Base-by-base conservation (phyloP, 2,888 invertebrate species). In the Fragum whitleyi region DNA sequence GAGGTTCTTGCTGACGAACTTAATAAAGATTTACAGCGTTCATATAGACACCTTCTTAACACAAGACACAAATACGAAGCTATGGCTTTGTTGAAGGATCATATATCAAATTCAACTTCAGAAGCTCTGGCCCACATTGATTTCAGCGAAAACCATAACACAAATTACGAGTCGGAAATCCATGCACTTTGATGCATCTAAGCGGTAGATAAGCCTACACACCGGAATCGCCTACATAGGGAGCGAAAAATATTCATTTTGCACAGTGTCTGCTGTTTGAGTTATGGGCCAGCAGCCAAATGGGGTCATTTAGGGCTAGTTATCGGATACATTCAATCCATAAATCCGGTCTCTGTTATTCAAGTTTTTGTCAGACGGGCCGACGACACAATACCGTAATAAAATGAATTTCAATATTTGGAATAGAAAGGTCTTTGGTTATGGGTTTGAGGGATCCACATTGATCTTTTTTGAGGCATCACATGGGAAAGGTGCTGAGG, bases 401-500 rank as follows among this genome's bases (percentile, higher is more conserved):
- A 71, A 93, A 86, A 86, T 77, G 0, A 92, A 93, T 88, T 93
- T 94, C 86, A 81, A 70, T 47, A 42, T 86, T n/a, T 68, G 80
- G 61, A 47, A 59, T 6, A 75, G 57, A 9, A 59, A 55, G 26
- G 70, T 85, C 3, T 74, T 61, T 55, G 74, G 79, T 0, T 70
- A 91, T 87, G 87, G 87, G 90, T 65, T 74, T 83, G 74, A 69
- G 65, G 87, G n/a, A 36, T 79, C 86, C 19, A 87, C 86, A 3
- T 93, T 90, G 92, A 91, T 92, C 71, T 93, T 85, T 88, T 88
- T n/a, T 36, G 93, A 93, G 86, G 89, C 90, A 21, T 90, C 90
- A 0, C 92, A 92, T 73, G 91, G 92, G 6, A 93, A 93, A 77
- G 91, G 90, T 28, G 89, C 91, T 29, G 85, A 91, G 32, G 92